Evolutionary conservation across 2,888 invertebrate genomes (phyloP).

Genomic region (Sepiola atlantica): DNA sequence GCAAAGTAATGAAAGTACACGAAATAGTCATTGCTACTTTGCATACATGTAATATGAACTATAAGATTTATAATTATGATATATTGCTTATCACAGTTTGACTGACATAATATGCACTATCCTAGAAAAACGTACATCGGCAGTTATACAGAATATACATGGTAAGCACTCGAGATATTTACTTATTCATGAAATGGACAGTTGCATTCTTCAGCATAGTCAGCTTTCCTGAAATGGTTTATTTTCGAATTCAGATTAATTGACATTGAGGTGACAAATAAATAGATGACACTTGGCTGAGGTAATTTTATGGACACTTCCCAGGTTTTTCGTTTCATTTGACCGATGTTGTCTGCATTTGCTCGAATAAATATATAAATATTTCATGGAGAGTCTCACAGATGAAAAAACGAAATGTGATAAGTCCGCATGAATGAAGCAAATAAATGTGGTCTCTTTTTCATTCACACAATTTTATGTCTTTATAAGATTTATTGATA

Average conservation of each 20-base stretch:
- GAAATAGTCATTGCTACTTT: too few relatives aligned
- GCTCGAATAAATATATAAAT: background rate
- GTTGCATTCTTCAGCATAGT: background rate
- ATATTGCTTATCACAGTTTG: too few relatives aligned
- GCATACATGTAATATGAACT: too few relatives aligned
- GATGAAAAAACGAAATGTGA: too few relatives aligned
- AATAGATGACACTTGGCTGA: background rate
- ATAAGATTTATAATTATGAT: too few relatives aligned
- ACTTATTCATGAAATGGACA: background rate
- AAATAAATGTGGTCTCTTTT: too few relatives aligned
- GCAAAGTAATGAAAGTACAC: too few relatives aligned
- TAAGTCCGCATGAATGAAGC: too few relatives aligned
- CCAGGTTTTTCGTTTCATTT: background rate
- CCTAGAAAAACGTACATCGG: background rate
- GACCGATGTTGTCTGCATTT: background rate
- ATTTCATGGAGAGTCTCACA: background rate
- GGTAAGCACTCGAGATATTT: background rate
- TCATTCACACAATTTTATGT: too few relatives aligned
- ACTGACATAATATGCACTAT: too few relatives aligned
- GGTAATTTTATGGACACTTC: background rate
- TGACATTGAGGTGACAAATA: background rate
- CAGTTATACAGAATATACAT: background rate
- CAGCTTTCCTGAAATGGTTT: background rate
- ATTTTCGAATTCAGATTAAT: background rate
- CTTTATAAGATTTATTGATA: too few relatives aligned